Base-by-base conservation (phyloP, 37 sponge, comb jelly and placozoan species). In the Halisarca cf. caerulea region DNA sequence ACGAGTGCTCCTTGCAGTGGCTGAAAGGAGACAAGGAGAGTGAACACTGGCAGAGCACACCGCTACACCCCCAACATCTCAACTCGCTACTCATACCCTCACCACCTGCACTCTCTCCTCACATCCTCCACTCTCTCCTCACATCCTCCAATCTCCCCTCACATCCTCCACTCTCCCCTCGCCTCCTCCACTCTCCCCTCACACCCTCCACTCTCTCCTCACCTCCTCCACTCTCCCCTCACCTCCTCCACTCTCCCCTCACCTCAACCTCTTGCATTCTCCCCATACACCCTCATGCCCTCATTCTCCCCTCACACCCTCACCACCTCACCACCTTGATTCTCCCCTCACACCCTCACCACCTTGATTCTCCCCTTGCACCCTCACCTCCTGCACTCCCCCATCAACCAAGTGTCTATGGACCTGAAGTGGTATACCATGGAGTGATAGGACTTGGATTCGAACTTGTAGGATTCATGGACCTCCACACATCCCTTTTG, bases 341-440 rank as follows among this genome's bases (percentile, higher is more conserved):
- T 9, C 43, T 14, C 32, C 77, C 18, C 43, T 42, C 21, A 20
- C 20, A 37, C 41, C 15, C 43, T 15, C 42, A 39, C 51, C 27
- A 44, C 17, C 11, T 44, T 30, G 51, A 11, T 20, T 11, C 79
- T n/a, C 53, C 43, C 45, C 37, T 9, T 58, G 21, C 80, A 34
- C 25, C 3, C 60, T 37, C 27, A 94, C 87, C 95, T 94, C 35
- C 57, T 20, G 54, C 95, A 94, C 14, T 87, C 44, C 42, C 95
- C 95, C 23, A 64, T 51, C 36, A 94, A 84, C 95, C 95, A 94
- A 23, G 95, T 94, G 64, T 94, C 87, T 69, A 94, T 94, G 60
- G 95, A 94, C 23, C 87, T 35, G 86, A 94, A 94, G 81, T 91
- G 91, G 75, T 91, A 94, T 71, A 71, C 36, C 95, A 94, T 94